Evolutionary conservation across 2,888 invertebrate species (phyloP).

Genomic region (Dexiosoma caninum): DNA sequence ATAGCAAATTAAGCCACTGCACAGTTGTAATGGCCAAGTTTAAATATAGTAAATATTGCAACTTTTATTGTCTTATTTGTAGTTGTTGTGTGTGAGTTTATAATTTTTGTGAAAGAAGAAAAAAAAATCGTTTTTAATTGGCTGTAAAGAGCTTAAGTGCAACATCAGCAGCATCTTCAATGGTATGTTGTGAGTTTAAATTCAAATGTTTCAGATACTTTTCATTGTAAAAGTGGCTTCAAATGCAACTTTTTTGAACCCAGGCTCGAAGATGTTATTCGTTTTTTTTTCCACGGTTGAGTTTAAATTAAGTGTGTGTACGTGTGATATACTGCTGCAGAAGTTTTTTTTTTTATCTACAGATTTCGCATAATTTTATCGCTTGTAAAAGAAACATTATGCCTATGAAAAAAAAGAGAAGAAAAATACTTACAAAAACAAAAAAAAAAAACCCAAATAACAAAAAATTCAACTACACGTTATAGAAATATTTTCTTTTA

Average conservation of each 20-base stretch:
- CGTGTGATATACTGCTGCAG: neutral
- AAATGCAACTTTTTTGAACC: neutral
- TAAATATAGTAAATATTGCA: conserved; percentile 34
- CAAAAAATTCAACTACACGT: neutral
- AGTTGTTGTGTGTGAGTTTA: conserved; percentile 7
- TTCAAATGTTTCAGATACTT: conserved; percentile 33
- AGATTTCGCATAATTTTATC: conserved; percentile 40
- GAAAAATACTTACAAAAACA: neutral
- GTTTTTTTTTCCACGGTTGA: neutral
- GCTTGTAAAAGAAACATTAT: conserved; percentile 3
- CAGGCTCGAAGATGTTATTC: conserved; percentile 15
- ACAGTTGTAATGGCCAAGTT: conserved; percentile 51
- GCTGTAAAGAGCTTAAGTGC: conserved; percentile 13
- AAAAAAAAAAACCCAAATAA: too few relatives aligned
- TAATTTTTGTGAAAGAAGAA: conserved; percentile 39
- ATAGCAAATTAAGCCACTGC: conserved; percentile 36
- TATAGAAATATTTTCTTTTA: conserved; percentile 41
- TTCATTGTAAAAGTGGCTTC: conserved; percentile 1
- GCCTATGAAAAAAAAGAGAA: neutral
- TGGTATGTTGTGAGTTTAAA: conserved; percentile 27
- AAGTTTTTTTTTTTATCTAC: neutral
- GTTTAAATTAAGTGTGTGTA: neutral
- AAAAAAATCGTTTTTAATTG: conserved; percentile 33
- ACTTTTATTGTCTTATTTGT: conserved; percentile 25
- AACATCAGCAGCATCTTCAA: neutral